Percentiles rank a stretch among this genome's conserved stretches.
Evolutionary conservation across 2,113 vertebrate species (phyloP).

Genomic region (Syngnathoides biaculeatus): DNA sequence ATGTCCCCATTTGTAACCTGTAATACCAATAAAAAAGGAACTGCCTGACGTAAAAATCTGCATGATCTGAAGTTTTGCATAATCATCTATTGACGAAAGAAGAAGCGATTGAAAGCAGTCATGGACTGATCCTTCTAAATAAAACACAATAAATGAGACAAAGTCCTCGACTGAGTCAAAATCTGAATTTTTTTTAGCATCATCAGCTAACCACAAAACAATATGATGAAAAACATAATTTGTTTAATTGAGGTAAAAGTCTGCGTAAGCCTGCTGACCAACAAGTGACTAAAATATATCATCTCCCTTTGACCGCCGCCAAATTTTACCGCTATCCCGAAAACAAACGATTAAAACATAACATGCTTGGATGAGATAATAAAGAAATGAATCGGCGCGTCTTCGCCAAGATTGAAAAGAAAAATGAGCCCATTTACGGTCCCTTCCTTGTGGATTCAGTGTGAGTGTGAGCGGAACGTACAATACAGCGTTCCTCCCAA

Average conservation of each 20-base stretch:
- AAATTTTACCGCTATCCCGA: too few relatives aligned
- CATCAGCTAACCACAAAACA: not conserved
- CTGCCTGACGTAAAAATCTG: too few relatives aligned
- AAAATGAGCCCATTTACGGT: slow-evolving; percentile 7
- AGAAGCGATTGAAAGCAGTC: too few relatives aligned
- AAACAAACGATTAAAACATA: not conserved
- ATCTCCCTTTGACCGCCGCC: too few relatives aligned
- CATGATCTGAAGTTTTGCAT: not conserved
- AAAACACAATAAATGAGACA: not conserved
- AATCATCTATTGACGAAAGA: not conserved
- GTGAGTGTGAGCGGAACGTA: not conserved
- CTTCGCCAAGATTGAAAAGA: not conserved
- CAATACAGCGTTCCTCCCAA: slow-evolving; percentile 16
- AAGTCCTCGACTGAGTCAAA: not conserved
- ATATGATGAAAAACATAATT: not conserved
- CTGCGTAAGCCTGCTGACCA: too few relatives aligned
- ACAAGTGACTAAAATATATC: too few relatives aligned
- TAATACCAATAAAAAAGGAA: too few relatives aligned
- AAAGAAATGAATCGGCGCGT: not conserved
- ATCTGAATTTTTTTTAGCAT: not conserved
- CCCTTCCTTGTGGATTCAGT: slow-evolving; percentile 6
- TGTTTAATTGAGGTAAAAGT: too few relatives aligned
- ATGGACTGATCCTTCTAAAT: not conserved
- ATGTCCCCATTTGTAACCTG: too few relatives aligned
- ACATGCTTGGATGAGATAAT: not conserved